These are phyloP conservation scores for Orius insidiosus DNA, from an alignment of 1,140 invertebrate species.

Conservation along the genomic window DNA sequence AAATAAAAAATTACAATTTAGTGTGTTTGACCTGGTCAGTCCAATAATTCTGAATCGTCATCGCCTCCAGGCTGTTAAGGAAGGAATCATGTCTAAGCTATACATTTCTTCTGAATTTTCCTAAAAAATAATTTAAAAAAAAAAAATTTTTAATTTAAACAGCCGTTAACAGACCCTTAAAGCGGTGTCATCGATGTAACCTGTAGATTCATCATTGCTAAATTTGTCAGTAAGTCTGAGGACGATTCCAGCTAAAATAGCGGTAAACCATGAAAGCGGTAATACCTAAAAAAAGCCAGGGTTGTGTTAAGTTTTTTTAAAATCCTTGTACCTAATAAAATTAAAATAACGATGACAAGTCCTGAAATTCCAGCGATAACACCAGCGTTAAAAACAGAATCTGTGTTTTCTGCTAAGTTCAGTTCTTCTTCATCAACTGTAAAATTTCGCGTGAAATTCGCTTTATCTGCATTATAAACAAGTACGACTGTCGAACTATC, in stretches of 20 bases:
- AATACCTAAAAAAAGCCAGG: conserved; percentile 31
- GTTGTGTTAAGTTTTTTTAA: too few relatives aligned
- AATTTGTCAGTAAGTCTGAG: conserved; percentile 58
- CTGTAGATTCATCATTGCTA: conserved; percentile 71
- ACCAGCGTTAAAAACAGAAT: conserved; percentile 3
- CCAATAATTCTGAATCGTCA: conserved; percentile 88
- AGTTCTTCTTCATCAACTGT: background rate
- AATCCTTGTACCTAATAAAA: background rate
- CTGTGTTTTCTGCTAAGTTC: background rate
- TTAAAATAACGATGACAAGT: conserved; percentile 6
- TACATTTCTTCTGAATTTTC: conserved; percentile 86
- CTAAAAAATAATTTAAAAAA: too few relatives aligned
- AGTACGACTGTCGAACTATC: too few relatives aligned
- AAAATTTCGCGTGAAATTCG: too few relatives aligned
- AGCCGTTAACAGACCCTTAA: conserved; percentile 57
- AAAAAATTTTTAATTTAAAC: too few relatives aligned
- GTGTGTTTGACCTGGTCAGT: conserved; percentile 81
- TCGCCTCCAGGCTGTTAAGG: conserved; percentile 73
- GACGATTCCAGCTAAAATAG: conserved; percentile 56
- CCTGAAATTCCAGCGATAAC: conserved; percentile 7
- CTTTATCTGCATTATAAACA: too few relatives aligned
- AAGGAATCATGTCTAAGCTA: conserved; percentile 79
- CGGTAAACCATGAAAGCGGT: conserved; percentile 57
- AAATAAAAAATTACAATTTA: conserved; percentile 42
- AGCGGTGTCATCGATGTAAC: conserved; percentile 74